These are phyloP conservation scores for Penaeus monodon DNA, from an alignment of 2,888 invertebrate genomes.

Conservation along the genomic window DNA sequence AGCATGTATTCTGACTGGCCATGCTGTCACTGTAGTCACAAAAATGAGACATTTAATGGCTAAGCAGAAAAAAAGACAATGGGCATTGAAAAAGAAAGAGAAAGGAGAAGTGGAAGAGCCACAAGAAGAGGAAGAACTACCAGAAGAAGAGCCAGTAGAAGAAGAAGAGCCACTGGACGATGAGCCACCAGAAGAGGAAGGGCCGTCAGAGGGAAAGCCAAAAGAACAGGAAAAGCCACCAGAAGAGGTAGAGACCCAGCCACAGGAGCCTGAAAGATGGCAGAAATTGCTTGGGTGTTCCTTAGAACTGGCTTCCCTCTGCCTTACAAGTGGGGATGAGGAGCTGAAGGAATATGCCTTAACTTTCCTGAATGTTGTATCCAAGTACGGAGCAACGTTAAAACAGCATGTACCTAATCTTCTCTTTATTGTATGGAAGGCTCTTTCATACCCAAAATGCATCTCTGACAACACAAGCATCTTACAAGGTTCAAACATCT, in stretches of 20 bases:
- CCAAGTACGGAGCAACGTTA: background rate
- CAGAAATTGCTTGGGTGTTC: conserved; percentile 31
- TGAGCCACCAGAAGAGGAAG: background rate
- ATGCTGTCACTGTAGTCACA: conserved; percentile 34
- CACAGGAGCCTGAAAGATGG: conserved; percentile 19
- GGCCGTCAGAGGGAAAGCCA: background rate
- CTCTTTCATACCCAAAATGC: conserved; percentile 1
- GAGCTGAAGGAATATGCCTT: conserved; percentile 39
- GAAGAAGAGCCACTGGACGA: background rate
- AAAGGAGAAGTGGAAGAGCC: background rate
- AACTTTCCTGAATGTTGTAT: conserved; percentile 11
- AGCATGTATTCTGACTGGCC: conserved; percentile 37
- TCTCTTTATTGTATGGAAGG: conserved; percentile 21
- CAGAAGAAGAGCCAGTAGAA: background rate
- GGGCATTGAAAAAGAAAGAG: background rate
- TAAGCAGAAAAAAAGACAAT: background rate
- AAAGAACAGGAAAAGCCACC: background rate
- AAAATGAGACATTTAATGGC: background rate
- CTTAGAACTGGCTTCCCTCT: conserved; percentile 33
- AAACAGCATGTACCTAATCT: conserved; percentile 15
- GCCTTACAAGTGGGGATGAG: conserved; percentile 29
- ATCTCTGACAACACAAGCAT: background rate
- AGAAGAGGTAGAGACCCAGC: background rate
- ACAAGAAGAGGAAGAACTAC: background rate
- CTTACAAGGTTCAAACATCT: background rate